A percentile compares a stretch with the other conserved stretches of the same genome.
Conservation (phyloP, 2,113 vertebrate species). For the Salminus brasiliensis region DNA sequence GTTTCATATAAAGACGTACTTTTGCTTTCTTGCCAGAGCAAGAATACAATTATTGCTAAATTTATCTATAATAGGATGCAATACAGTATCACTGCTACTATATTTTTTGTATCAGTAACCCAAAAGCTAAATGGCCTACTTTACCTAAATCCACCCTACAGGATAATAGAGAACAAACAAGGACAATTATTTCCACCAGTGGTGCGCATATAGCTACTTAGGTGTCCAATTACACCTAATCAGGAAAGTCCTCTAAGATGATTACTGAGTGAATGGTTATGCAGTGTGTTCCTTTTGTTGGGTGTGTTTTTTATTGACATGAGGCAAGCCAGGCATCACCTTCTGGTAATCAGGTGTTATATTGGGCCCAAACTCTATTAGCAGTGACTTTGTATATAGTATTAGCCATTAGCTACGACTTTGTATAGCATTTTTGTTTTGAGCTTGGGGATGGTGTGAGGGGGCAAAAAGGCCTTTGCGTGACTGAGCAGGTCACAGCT, state of each 20-base stretch:
- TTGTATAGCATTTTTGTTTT: not conserved
- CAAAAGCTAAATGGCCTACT: not conserved
- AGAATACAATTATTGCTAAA: too few relatives aligned
- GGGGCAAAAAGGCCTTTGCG: not conserved
- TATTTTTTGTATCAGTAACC: too few relatives aligned
- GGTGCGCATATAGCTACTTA: slow-evolving; percentile 72
- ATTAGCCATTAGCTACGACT: slow-evolving; percentile 14
- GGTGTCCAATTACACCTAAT: slow-evolving; percentile 66
- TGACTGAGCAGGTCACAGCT: not conserved
- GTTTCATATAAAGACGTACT: too few relatives aligned
- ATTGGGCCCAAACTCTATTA: slow-evolving; percentile 69
- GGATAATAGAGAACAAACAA: slow-evolving; percentile 60
- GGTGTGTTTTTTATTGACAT: slow-evolving; percentile 76
- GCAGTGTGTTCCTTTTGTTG: slow-evolving; percentile 73
- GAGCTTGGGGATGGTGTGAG: not conserved
- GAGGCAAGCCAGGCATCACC: slow-evolving; percentile 53
- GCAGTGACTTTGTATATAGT: slow-evolving; percentile 66
- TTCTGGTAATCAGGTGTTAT: slow-evolving; percentile 65
- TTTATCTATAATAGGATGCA: too few relatives aligned
- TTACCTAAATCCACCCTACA: slow-evolving; percentile 38
- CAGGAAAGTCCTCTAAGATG: slow-evolving; percentile 68
- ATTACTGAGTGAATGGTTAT: slow-evolving; percentile 74
- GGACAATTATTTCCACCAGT: slow-evolving; percentile 72
- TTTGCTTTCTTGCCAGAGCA: too few relatives aligned
- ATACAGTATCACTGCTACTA: too few relatives aligned